phyloP scores from a whole-genome alignment of 2,888 invertebrate species.

The Apotomis betuletana region DNA sequence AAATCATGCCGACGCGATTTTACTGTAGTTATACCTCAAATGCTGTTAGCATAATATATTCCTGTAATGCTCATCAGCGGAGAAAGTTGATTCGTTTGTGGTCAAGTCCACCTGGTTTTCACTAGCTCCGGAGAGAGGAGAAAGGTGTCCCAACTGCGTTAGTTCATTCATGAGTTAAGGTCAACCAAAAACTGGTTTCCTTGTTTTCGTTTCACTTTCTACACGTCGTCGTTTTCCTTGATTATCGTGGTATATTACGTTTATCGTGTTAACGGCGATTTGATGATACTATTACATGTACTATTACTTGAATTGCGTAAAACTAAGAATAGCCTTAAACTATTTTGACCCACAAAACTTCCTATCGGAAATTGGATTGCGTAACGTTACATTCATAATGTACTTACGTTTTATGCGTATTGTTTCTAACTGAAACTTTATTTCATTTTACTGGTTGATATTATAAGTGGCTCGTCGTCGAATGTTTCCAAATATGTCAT shows the following conservation, averaged over 20 bases:
- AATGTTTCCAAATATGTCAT: no score
- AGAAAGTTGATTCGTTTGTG: constrained; percentile 32
- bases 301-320: constrained; percentile 15
- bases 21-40: background rate
- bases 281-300: constrained; percentile 22
- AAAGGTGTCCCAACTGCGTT: constrained; percentile 43
- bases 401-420: background rate
- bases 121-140: constrained; percentile 39
- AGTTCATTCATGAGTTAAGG: constrained; percentile 65
- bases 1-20: background rate
- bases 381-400: constrained; percentile 3
- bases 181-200: constrained; percentile 60
- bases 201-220: constrained; percentile 70
- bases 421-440: background rate
- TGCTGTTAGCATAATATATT: constrained; percentile 12
- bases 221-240: constrained; percentile 43
- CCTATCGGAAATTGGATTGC: constrained; percentile 16
- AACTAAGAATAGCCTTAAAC: constrained; percentile 25
- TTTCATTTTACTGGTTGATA: background rate
- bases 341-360: constrained; percentile 17
- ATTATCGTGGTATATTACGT: constrained; percentile 2
- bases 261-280: constrained; percentile 4
- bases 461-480: background rate
- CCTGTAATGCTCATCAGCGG: constrained; percentile 14
- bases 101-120: constrained; percentile 38